Evolutionary conservation across 2,113 vertebrate genomes (phyloP).

Genomic region (Clarias batrachus): DNA sequence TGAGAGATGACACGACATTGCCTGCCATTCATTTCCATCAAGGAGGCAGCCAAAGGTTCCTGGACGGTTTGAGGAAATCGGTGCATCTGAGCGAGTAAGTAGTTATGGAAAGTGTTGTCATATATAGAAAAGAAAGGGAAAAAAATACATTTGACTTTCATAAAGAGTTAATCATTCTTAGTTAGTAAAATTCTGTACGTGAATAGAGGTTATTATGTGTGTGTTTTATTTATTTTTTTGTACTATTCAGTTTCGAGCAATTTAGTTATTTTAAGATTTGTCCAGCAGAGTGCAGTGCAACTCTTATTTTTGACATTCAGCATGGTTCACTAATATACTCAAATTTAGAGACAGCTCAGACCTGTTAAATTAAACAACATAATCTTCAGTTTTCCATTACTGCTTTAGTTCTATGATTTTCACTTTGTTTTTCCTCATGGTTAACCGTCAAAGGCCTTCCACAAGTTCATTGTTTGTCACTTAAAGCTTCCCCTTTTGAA

Average conservation of each 20-base stretch:
- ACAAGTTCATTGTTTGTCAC: neutral
- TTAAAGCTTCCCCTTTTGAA: neutral
- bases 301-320: neutral
- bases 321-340: neutral
- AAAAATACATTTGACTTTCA: neutral
- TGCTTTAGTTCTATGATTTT: neutral
- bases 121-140: neutral
- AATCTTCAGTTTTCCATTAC: neutral
- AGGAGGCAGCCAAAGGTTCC: constrained; percentile 83
- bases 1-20: constrained; percentile 82
- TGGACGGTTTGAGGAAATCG: constrained; percentile 85
- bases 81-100: constrained; percentile 88
- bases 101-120: constrained; percentile 9
- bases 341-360: neutral
- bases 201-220: neutral
- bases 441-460: neutral
- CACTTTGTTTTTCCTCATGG: neutral
- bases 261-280: neutral
- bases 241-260: neutral
- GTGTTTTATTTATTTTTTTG: neutral
- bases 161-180: neutral
- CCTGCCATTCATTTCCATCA: constrained; percentile 93
- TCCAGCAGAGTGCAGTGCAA: constrained; percentile 37
- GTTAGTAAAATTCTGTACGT: neutral
- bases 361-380: neutral